These are phyloP conservation scores for Junonia oenone DNA, from an alignment of 2,888 invertebrate genomes.

Conservation along the genomic window DNA sequence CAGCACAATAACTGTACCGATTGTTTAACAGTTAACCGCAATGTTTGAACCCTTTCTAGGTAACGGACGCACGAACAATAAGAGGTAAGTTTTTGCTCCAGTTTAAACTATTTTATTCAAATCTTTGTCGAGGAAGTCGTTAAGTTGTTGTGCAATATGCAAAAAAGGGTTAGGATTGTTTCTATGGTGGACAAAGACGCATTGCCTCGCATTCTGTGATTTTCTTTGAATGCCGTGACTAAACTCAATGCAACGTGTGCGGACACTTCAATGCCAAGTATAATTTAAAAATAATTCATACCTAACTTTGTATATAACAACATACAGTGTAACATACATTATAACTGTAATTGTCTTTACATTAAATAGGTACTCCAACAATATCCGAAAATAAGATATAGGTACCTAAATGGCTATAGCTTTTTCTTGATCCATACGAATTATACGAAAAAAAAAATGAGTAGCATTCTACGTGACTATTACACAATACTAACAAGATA, in stretches of 20 bases:
- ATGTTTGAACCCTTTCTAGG: constrained; percentile 76
- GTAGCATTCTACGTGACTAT: neutral
- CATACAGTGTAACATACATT: too few species aligned
- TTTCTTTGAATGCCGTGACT: constrained; percentile 25
- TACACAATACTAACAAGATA: constrained; percentile 14
- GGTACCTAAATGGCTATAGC: too few species aligned
- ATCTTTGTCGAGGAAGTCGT: constrained; percentile 51
- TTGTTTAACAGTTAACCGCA: constrained; percentile 78
- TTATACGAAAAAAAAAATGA: neutral
- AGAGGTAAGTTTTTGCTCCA: constrained; percentile 64
- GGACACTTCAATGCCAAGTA: constrained; percentile 5
- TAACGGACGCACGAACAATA: constrained; percentile 51
- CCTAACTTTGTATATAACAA: neutral
- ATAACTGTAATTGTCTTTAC: too few species aligned
- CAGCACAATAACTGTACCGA: constrained; percentile 73
- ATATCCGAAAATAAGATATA: too few species aligned
- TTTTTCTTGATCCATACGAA: too few species aligned
- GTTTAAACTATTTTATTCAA: constrained; percentile 55
- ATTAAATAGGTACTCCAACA: too few species aligned
- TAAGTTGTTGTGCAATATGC: constrained; percentile 67
- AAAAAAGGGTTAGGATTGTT: constrained; percentile 60
- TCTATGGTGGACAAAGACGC: constrained; percentile 32
- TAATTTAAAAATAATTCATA: constrained; percentile 4
- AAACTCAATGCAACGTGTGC: constrained; percentile 11
- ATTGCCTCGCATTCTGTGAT: constrained; percentile 17